These are phyloP conservation scores for Drosophila lowei DNA, from an alignment of 1,140 invertebrate genomes.

Conservation along the genomic window DNA sequence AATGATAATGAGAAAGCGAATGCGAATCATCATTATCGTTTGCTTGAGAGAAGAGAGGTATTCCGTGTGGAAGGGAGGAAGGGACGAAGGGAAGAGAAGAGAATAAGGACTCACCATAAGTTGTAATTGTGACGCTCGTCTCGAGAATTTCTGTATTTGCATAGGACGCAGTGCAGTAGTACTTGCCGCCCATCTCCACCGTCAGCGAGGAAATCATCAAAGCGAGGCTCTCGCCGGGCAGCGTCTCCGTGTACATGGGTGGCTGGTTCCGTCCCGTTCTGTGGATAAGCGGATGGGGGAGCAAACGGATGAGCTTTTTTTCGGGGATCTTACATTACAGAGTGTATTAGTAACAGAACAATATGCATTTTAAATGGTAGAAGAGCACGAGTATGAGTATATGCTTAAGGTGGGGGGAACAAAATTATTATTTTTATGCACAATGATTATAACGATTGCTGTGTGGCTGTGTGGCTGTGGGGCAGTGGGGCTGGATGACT, in stretches of 20 bases:
- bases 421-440: conserved; percentile 53
- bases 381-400: too few species aligned
- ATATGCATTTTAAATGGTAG: too few species aligned
- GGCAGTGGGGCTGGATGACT: conserved; percentile 50
- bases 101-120: conserved; percentile 87
- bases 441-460: conserved; percentile 73
- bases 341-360: conserved; percentile 2
- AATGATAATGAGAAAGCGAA: conserved; percentile 5
- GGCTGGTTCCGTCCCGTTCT: conserved; percentile 83
- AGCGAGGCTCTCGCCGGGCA: conserved; percentile 86
- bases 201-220: conserved; percentile 90
- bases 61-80: too few species aligned
- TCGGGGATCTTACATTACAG: not conserved
- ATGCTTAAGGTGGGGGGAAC: not conserved
- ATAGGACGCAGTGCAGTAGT: conserved; percentile 92
- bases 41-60: not conserved
- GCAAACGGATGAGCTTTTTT: not conserved
- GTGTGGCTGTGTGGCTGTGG: conserved; percentile 57
- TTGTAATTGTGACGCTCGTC: conserved; percentile 88
- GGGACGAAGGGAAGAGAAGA: too few species aligned
- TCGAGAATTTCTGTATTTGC: conserved; percentile 87
- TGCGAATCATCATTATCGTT: conserved; percentile 18
- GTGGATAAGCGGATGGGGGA: not conserved
- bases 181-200: conserved; percentile 90
- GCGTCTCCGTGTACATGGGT: conserved; percentile 87